Base-by-base conservation (phyloP, 2,797 vertebrate genomes). In the Silurus aristotelis region DNA sequence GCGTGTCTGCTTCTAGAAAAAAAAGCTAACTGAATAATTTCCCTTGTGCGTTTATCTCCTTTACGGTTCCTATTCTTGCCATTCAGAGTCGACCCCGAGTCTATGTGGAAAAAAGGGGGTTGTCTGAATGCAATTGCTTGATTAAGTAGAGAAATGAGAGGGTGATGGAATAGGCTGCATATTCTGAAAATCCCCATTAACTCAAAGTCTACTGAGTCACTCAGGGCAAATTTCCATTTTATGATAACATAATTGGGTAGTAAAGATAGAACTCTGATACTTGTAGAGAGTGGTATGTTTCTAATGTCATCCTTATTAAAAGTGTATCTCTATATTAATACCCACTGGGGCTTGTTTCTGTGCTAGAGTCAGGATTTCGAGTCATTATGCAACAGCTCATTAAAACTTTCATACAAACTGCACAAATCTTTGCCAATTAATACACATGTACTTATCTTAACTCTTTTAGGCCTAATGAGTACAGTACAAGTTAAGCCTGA, bases 91-190 rank as follows among this genome's bases (percentile, higher is more conserved):
- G 48, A 67, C 43, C 43, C 7, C 0, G 20, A 60, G 38, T 70
- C 48, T 67, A n/a, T 31, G 43, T 64, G 25, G 19, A 68, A 71
- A 64, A 64, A 81, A 64, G 60, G 46, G 64, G 72, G 13, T 84
- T 86, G 55, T 70, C 17, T 63, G 17, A 66, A 70, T 75, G 61
- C 58, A 43, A 83, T 68, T 43, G 66, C 72, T 82, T 82, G 31
- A 78, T 84, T 60, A 20, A 82, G 58, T 55, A 31, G 77, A 82
- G 77, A 78, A 83, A 73, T 46, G 61, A 27, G 56, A 56, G 20
- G 56, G 10, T 72, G 55, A 83, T 48, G 9, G 13, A 83, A 60
- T 27, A 61, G 6, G 20, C 76, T 61, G 6, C 67, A 27, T 63
- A 12, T 19, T 83, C n/a, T n/a, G 46, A 76, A 67, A 31, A 66